phyloP scores from a whole-genome alignment of 2,888 invertebrate species.

The Esperia sulphurella region DNA sequence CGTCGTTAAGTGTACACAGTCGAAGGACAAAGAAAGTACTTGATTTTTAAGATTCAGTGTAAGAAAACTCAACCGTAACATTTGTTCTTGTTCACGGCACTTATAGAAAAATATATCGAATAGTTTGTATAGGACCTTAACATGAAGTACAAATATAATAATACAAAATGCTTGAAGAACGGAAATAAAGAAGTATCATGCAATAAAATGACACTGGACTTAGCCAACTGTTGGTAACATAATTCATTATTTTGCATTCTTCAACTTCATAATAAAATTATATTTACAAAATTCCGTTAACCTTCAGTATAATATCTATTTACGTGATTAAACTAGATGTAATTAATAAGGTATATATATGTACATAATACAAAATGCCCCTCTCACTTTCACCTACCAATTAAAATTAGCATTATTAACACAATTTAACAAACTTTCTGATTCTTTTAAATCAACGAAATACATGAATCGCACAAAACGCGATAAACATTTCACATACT shows the following conservation, averaged over 20 bases:
- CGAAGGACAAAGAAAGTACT: not conserved
- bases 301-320: constrained; percentile 41
- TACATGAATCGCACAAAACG: constrained; percentile 26
- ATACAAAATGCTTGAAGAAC: constrained; percentile 10
- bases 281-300: constrained; percentile 67
- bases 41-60: not conserved
- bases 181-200: constrained; percentile 2
- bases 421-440: constrained; percentile 8
- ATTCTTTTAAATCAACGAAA: constrained; percentile 11
- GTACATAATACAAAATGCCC: constrained; percentile 52
- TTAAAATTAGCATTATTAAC: constrained; percentile 13
- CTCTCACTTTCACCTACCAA: constrained; percentile 32
- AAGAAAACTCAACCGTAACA: not conserved
- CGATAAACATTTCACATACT: constrained; percentile 19
- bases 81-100: not conserved
- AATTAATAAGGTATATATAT: constrained; percentile 18
- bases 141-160: constrained; percentile 4
- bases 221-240: constrained; percentile 50
- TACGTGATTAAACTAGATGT: constrained; percentile 35
- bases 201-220: constrained; percentile 35
- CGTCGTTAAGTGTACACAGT: not conserved
- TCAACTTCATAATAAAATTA: constrained; percentile 52
- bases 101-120: not conserved
- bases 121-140: not conserved
- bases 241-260: constrained; percentile 36